A percentile compares a stretch with the other conserved stretches of the same genome.
These are phyloP conservation scores for Xyrauchen texanus DNA, from an alignment of 2,113 vertebrate species.

Conservation along the genomic window DNA sequence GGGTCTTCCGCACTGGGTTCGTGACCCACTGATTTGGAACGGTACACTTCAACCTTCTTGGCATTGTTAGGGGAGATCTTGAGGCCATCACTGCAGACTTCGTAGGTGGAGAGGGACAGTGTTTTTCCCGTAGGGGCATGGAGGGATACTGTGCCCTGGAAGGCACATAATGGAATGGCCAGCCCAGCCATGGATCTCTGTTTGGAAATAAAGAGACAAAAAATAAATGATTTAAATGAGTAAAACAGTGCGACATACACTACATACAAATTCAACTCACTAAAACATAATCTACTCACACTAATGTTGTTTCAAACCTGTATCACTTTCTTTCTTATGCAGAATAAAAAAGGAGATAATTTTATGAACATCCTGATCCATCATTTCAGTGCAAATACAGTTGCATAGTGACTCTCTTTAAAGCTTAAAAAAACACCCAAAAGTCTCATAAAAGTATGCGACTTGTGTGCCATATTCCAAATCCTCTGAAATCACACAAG, in stretches of 20 bases:
- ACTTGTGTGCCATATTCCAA: too few relatives aligned
- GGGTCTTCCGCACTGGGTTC: conserved; percentile 84
- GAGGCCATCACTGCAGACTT: conserved; percentile 92
- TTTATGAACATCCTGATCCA: too few relatives aligned
- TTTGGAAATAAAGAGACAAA: conserved; percentile 42
- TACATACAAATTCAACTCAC: too few relatives aligned
- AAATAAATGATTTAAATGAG: background rate
- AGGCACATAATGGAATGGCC: conserved; percentile 89
- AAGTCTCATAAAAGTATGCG: too few relatives aligned
- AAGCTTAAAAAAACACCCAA: too few relatives aligned
- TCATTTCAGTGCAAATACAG: too few relatives aligned
- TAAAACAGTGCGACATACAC: background rate
- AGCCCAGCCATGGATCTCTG: conserved; percentile 83
- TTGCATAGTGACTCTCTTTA: too few relatives aligned
- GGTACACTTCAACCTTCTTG: conserved; percentile 93
- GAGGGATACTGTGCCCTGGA: conserved; percentile 94
- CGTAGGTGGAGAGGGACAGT: conserved; percentile 92
- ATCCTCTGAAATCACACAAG: too few relatives aligned
- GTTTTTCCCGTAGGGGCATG: conserved; percentile 93
- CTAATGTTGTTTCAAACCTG: too few relatives aligned
- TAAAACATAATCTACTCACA: too few relatives aligned
- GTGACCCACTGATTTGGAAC: conserved; percentile 95
- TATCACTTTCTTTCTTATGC: too few relatives aligned
- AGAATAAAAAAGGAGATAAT: too few relatives aligned
- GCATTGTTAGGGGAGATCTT: conserved; percentile 80